Percentiles rank a stretch among this genome's conserved stretches.
These are phyloP conservation scores for Pipistrellus pygmaeus DNA, from an alignment of 2,797 vertebrate genomes.

Conservation along the genomic window DNA sequence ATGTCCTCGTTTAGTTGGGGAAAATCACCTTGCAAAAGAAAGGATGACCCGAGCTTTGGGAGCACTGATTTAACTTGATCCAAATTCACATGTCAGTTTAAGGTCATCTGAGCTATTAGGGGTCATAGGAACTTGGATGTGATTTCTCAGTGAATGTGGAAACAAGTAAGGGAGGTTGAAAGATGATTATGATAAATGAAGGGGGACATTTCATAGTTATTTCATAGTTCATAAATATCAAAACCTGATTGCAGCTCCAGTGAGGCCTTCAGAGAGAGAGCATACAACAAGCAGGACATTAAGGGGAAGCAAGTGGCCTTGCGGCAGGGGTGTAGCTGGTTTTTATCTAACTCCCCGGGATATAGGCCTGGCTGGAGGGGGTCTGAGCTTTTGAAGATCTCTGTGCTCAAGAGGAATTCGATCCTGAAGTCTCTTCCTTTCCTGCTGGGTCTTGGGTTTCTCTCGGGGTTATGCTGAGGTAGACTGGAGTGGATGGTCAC, in stretches of 20 bases:
- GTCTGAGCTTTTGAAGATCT: neutral
- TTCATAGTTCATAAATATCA: neutral
- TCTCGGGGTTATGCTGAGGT: neutral
- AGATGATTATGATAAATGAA: constrained; percentile 22
- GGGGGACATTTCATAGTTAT: constrained; percentile 4
- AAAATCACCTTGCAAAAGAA: constrained; percentile 64
- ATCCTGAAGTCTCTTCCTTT: neutral
- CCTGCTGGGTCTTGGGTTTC: neutral
- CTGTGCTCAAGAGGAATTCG: neutral
- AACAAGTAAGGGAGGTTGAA: constrained; percentile 14
- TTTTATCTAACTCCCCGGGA: neutral
- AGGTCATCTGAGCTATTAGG: constrained; percentile 42
- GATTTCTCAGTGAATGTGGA: constrained; percentile 50
- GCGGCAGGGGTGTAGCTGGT: neutral
- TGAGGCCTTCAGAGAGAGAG: neutral
- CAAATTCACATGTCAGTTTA: constrained; percentile 40
- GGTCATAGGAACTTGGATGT: constrained; percentile 30
- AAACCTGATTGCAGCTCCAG: constrained; percentile 18
- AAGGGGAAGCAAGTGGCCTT: neutral
- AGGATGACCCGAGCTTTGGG: neutral
- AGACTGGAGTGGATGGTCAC: neutral
- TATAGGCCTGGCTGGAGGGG: neutral
- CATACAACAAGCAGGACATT: neutral
- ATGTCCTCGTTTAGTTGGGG: constrained; percentile 73
- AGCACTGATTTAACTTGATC: constrained; percentile 50